Evolutionary conservation across 2,797 vertebrate species (phyloP).

Genomic region (Myotis pilosus): DNA sequence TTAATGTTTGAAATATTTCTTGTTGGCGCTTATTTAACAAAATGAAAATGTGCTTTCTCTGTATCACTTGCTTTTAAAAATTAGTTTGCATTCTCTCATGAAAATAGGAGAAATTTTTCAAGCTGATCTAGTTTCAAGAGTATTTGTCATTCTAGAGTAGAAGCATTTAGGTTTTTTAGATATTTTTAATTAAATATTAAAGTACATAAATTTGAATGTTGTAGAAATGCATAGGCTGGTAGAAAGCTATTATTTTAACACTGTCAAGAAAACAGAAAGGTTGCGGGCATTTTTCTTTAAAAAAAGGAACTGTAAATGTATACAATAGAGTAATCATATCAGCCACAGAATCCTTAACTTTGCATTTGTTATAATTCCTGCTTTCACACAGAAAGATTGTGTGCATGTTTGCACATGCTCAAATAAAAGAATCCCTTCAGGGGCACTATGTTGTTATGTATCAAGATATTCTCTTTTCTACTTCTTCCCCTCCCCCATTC

Average conservation of each 20-base stretch:
- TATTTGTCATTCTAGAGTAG: conserved; percentile 18
- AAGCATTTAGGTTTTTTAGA: conserved; percentile 12
- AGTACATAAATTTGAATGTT: neutral
- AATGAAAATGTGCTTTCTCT: conserved; percentile 23
- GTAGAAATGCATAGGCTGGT: neutral
- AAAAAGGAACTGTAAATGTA: neutral
- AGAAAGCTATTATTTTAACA: conserved; percentile 12
- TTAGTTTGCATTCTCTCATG: conserved; percentile 30
- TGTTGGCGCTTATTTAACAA: conserved; percentile 37
- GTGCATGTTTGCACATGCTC: conserved; percentile 70
- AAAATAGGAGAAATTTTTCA: conserved; percentile 18
- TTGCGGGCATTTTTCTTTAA: conserved; percentile 42
- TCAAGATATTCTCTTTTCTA: conserved; percentile 62
- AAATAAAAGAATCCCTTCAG: conserved; percentile 69
- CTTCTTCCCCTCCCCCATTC: conserved; percentile 61
- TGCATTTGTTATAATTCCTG: conserved; percentile 63
- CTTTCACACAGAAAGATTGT: conserved; percentile 70
- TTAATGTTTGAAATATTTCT: conserved; percentile 5
- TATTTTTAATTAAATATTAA: conserved; percentile 42
- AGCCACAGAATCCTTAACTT: conserved; percentile 56
- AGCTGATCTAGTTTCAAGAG: neutral
- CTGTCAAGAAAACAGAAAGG: conserved; percentile 47
- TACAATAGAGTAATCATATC: conserved; percentile 24
- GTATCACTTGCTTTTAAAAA: conserved; percentile 37
- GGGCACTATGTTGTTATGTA: conserved; percentile 74